Evolutionary conservation across 2,113 vertebrate genomes (phyloP).

Genomic region (Limnothrissa miodon): DNA sequence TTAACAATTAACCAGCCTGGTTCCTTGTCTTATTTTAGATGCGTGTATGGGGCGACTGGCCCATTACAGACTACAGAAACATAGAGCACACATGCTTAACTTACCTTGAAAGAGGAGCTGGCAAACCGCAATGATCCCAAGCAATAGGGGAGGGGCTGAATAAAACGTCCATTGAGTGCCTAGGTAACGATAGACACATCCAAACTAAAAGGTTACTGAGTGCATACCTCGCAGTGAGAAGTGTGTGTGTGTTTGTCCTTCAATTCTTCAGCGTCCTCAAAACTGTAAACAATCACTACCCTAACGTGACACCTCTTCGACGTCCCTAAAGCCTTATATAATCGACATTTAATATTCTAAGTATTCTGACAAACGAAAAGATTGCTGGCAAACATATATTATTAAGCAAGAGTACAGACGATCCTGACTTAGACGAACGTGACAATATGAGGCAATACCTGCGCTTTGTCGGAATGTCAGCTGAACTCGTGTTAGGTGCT

Average conservation of each 20-base stretch:
- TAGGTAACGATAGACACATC: conserved; percentile 42
- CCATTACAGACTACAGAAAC: background rate
- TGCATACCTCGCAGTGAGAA: background rate
- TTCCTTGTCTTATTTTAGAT: background rate
- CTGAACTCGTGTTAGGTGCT: background rate
- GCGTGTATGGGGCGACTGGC: background rate
- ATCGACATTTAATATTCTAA: too few relatives aligned
- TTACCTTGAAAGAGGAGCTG: conserved; percentile 75
- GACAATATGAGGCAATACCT: background rate
- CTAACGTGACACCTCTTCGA: too few relatives aligned
- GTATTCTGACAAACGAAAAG: background rate
- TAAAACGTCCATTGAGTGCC: conserved; percentile 61
- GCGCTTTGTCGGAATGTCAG: conserved; percentile 14
- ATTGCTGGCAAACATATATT: background rate
- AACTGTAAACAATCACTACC: too few relatives aligned
- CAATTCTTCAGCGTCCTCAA: too few relatives aligned
- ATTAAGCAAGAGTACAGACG: background rate
- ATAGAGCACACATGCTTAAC: background rate
- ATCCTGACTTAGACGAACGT: background rate
- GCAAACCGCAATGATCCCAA: conserved; percentile 55
- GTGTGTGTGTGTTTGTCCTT: background rate
- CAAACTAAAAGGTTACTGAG: background rate
- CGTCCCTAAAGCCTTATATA: too few relatives aligned
- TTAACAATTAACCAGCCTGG: background rate
- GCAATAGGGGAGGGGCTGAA: conserved; percentile 52